Conservation (phyloP, 1,140 invertebrate species). For the Drosophila punjabiensis region DNA sequence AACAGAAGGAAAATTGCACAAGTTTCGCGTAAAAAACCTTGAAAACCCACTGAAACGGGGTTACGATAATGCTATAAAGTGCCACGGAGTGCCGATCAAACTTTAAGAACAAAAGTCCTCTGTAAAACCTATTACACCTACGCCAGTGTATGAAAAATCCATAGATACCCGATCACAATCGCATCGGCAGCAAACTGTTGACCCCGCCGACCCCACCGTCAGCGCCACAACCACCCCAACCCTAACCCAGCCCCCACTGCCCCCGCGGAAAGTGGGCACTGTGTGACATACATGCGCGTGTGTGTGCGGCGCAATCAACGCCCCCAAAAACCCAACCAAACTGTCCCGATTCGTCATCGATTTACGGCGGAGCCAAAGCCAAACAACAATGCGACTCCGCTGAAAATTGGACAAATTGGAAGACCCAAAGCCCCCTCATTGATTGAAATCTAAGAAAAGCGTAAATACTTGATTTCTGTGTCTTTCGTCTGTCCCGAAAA, state of each 20-base stretch:
- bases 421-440: conserved; percentile 20
- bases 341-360: conserved; percentile 78
- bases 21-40: conserved; percentile 32
- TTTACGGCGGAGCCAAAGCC: conserved; percentile 64
- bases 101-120: neutral
- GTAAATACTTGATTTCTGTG: conserved; percentile 27
- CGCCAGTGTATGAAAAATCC: conserved; percentile 66
- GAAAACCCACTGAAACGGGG: neutral
- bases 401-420: conserved; percentile 73
- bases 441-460: conserved; percentile 41
- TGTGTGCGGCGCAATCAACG: conserved; percentile 68
- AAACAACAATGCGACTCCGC: conserved; percentile 73
- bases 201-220: conserved; percentile 64
- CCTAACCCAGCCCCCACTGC: conserved; percentile 12
- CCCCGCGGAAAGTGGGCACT: conserved; percentile 25
- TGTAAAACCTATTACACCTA: neutral
- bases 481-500: conserved; percentile 35
- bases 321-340: conserved; percentile 58
- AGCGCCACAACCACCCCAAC: conserved; percentile 39
- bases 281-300: conserved; percentile 45
- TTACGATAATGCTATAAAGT: conserved; percentile 4
- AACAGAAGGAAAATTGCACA: conserved; percentile 39
- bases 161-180: conserved; percentile 46
- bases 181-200: conserved; percentile 64
- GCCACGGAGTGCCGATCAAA: neutral